Evolutionary conservation across 2,888 invertebrate species (phyloP).

Genomic region (Saturnia pavonia): DNA sequence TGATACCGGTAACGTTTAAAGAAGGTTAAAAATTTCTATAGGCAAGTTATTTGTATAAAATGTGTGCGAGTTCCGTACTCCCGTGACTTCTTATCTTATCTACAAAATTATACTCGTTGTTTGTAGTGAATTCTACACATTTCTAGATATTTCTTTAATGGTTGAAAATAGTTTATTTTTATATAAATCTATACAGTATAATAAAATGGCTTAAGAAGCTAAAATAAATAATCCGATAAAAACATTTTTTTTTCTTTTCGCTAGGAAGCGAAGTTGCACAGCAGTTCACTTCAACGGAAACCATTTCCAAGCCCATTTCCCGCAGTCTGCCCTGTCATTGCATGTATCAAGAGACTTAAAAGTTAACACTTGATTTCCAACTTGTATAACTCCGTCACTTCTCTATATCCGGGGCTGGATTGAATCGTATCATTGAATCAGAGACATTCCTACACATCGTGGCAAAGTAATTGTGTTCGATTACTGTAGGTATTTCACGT

Average conservation of each 20-base stretch:
- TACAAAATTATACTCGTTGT: too few relatives aligned
- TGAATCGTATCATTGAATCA: constrained; percentile 40
- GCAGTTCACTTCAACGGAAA: constrained; percentile 16
- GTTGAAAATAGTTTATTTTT: too few relatives aligned
- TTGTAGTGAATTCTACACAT: too few relatives aligned
- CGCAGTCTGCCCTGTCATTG: constrained; percentile 44
- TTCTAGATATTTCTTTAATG: too few relatives aligned
- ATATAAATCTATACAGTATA: background rate
- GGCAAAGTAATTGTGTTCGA: background rate
- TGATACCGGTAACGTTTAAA: too few relatives aligned
- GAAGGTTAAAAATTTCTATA: too few relatives aligned
- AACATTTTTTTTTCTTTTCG: background rate
- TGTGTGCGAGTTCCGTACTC: too few relatives aligned
- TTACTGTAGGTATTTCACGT: background rate
- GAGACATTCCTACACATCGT: constrained; percentile 16
- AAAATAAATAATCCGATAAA: background rate
- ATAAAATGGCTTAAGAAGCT: background rate
- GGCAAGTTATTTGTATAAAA: too few relatives aligned
- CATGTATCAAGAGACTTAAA: constrained; percentile 53
- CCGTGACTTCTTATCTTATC: too few relatives aligned
- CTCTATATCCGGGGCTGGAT: constrained; percentile 67
- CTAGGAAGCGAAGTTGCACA: background rate
- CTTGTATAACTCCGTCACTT: constrained; percentile 57
- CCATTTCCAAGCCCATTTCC: constrained; percentile 49
- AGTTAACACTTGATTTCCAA: constrained; percentile 52